Evolutionary conservation across 2,113 vertebrate genomes (phyloP).

Genomic region (Columba livia): DNA sequence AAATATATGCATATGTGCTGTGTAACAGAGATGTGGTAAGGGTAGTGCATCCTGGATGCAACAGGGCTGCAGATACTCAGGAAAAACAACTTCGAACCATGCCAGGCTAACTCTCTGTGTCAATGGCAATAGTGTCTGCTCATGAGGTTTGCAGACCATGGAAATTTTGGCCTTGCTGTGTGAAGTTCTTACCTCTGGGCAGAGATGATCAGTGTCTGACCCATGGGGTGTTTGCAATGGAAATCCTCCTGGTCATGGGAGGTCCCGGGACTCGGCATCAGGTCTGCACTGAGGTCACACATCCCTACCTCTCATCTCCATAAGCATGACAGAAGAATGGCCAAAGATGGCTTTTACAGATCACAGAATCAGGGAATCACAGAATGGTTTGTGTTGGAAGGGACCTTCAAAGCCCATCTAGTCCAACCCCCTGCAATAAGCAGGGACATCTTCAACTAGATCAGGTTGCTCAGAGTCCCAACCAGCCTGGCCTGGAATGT

Average conservation of each 20-base stretch:
- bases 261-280: neutral
- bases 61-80: neutral
- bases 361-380: neutral
- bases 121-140: neutral
- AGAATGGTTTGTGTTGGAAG: neutral
- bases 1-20: neutral
- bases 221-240: rapidly evolving
- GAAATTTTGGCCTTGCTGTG: neutral
- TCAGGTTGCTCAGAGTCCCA: neutral
- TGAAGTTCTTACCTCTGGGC: neutral
- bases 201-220: neutral
- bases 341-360: neutral
- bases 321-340: neutral
- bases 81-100: neutral
- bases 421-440: neutral
- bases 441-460: neutral
- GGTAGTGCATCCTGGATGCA: neutral
- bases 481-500: neutral
- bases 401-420: neutral
- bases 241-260: neutral
- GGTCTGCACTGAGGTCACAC: neutral
- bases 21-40: neutral
- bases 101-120: neutral
- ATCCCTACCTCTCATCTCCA: neutral
- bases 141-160: neutral